Conservation (phyloP, 2,888 invertebrate species). For the Plusia festucae region DNA sequence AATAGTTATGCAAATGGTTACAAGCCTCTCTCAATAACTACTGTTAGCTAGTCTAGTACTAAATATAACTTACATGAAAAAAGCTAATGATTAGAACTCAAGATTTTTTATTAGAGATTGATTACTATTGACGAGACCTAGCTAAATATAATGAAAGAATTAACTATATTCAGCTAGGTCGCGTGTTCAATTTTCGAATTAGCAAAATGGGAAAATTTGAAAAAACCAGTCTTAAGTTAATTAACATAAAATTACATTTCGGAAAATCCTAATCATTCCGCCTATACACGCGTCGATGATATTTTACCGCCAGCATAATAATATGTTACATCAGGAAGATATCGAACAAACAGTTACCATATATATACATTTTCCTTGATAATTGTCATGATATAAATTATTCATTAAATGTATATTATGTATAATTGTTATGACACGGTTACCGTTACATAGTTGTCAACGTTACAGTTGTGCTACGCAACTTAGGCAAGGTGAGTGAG, state of each 20-base stretch:
- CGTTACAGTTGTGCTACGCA: slow-evolving; percentile 25
- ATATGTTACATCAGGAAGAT: slow-evolving; percentile 11
- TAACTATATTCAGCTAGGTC: too few species aligned
- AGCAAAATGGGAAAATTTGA: slow-evolving; percentile 8
- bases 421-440: slow-evolving; percentile 8
- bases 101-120: too few species aligned
- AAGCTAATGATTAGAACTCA: too few species aligned
- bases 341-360: slow-evolving; percentile 1
- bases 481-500: slow-evolving; percentile 25
- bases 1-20: too few species aligned
- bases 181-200: slow-evolving; percentile 9
- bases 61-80: too few species aligned
- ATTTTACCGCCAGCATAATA: slow-evolving; percentile 22
- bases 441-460: slow-evolving; percentile 6
- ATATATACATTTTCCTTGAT: slow-evolving; percentile 21
- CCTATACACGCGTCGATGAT: background rate
- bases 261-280: slow-evolving; percentile 32
- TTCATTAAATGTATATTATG: background rate
- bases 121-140: too few species aligned
- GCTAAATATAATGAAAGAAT: too few species aligned
- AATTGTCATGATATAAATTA: slow-evolving; percentile 13
- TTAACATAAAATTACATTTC: slow-evolving; percentile 19
- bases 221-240: background rate
- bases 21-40: too few species aligned
- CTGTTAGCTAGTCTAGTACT: too few species aligned